phyloP scores from a whole-genome alignment of 2,888 invertebrate genomes.

The Brenthis daphne region DNA sequence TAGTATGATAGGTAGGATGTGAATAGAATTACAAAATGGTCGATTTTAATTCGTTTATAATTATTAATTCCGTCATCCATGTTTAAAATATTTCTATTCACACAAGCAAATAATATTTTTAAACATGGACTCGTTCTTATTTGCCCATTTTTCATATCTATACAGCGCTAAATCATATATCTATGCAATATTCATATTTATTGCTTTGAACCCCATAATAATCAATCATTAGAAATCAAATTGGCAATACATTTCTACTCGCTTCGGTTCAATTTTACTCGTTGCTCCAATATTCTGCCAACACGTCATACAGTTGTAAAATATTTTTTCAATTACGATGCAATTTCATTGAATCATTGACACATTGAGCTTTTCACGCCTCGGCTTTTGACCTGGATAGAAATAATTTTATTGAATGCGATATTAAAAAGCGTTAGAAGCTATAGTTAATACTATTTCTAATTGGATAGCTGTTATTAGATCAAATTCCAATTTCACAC shows the following conservation, averaged over 20 bases:
- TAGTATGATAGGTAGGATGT: too few species aligned
- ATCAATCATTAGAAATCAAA: slow-evolving; percentile 16
- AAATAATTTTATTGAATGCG: slow-evolving; percentile 25
- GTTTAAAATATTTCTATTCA: too few species aligned
- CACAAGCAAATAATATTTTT: too few species aligned
- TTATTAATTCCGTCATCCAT: too few species aligned
- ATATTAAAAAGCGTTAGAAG: slow-evolving; percentile 4
- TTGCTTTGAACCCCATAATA: background rate
- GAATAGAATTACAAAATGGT: too few species aligned
- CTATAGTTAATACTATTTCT: slow-evolving; percentile 1
- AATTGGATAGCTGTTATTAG: slow-evolving; percentile 8
- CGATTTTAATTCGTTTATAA: too few species aligned
- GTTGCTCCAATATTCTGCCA: slow-evolving; percentile 27
- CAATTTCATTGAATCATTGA: slow-evolving; percentile 30
- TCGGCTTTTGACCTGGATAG: slow-evolving; percentile 44
- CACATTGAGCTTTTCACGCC: slow-evolving; percentile 27
- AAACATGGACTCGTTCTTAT: too few species aligned
- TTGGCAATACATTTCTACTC: slow-evolving; percentile 21
- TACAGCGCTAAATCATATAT: background rate
- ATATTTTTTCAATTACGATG: slow-evolving; percentile 31
- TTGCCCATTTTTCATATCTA: background rate
- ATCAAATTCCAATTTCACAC: background rate
- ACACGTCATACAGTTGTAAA: slow-evolving; percentile 30
- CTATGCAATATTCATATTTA: slow-evolving; percentile 7
- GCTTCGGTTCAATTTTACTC: slow-evolving; percentile 4